These are phyloP conservation scores for Zonotrichia leucophrys DNA, from an alignment of 2,113 vertebrate species.

Conservation along the genomic window DNA sequence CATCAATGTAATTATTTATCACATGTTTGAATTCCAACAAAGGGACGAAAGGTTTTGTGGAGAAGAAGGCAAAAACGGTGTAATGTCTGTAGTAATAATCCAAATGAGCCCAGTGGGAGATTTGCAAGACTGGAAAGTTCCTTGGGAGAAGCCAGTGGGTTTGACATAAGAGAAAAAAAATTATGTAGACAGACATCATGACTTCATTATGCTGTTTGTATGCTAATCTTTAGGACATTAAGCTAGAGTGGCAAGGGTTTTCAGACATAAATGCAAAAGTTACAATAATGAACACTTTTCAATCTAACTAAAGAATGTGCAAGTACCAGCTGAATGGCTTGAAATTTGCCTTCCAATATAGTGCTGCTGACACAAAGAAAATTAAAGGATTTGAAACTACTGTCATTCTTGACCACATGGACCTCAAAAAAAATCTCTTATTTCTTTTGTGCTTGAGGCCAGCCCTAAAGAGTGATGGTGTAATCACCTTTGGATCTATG, in stretches of 20 bases:
- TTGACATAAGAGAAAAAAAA: neutral
- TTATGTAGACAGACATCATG: neutral
- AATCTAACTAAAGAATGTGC: neutral
- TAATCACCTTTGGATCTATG: neutral
- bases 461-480: neutral
- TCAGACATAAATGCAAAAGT: neutral
- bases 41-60: neutral
- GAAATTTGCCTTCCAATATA: slow-evolving; percentile 21
- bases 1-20: neutral
- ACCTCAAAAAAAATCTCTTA: neutral
- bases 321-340: neutral
- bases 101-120: neutral
- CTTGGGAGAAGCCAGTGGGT: neutral
- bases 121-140: neutral
- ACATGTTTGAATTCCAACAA: neutral
- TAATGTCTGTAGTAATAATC: neutral
- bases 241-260: neutral
- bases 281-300: neutral
- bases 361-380: slow-evolving; percentile 45
- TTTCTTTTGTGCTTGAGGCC: neutral
- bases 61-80: neutral
- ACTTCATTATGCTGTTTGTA: neutral
- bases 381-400: neutral
- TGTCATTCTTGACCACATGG: neutral
- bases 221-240: neutral